These are phyloP conservation scores for Drosophila multiciliata DNA, from an alignment of 2,888 invertebrate genomes.

Conservation along the genomic window DNA sequence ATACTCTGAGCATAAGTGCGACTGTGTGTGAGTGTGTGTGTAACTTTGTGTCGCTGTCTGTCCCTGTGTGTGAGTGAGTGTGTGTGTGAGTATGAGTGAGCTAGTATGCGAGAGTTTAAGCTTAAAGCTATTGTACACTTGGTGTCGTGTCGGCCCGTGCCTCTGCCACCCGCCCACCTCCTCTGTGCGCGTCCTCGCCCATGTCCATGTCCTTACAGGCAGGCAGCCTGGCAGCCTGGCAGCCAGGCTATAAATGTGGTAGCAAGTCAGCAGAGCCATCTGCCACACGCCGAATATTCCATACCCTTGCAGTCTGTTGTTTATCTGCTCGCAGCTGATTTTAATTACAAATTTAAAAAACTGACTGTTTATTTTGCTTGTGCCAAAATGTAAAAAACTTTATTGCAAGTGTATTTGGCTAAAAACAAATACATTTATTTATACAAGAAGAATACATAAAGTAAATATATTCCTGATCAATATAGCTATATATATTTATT, in stretches of 20 bases:
- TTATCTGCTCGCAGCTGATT: neutral
- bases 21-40: conserved; percentile 32
- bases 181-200: conserved; percentile 27
- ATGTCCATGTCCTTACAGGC: conserved; percentile 62
- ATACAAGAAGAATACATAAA: neutral
- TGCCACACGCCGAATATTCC: neutral
- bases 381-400: neutral
- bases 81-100: conserved; percentile 47
- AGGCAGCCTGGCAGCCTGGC: conserved; percentile 50
- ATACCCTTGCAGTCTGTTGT: neutral
- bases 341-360: neutral
- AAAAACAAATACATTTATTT: neutral
- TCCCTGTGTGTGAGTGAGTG: conserved; percentile 23
- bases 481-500: neutral
- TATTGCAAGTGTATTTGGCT: neutral
- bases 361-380: neutral
- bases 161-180: conserved; percentile 23
- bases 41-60: conserved; percentile 47
- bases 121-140: conserved; percentile 82
- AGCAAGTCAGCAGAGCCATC: conserved; percentile 14
- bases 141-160: conserved; percentile 72
- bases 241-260: conserved; percentile 34
- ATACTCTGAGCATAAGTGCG: conserved; percentile 43
- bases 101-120: conserved; percentile 80
- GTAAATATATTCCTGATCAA: neutral